Conservation (phyloP, 23 tunicate species). For the Phallusia fumigata region DNA sequence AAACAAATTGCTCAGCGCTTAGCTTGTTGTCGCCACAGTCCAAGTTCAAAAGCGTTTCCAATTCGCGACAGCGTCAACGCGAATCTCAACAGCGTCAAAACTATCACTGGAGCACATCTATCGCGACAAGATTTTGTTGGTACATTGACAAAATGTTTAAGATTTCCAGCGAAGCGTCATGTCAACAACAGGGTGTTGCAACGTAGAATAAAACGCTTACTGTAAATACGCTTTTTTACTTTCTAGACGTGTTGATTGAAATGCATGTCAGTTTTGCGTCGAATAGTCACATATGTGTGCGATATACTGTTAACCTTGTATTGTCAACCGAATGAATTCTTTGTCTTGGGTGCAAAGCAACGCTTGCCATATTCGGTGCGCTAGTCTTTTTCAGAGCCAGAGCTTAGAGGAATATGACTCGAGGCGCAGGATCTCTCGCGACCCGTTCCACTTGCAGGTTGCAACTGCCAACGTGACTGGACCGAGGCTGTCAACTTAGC, state of each 20-base stretch:
- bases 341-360: too few species aligned
- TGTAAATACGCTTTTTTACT: too few species aligned
- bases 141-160: neutral
- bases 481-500: neutral
- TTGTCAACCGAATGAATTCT: too few species aligned
- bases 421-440: neutral
- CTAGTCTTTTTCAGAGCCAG: neutral
- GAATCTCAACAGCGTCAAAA: neutral
- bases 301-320: too few species aligned
- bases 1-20: neutral
- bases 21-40: constrained; percentile 3
- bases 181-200: too few species aligned
- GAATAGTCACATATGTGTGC: too few species aligned
- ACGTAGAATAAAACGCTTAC: too few species aligned
- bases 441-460: too few species aligned
- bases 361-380: too few species aligned
- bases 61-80: neutral
- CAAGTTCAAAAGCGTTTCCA: neutral
- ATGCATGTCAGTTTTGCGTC: too few species aligned
- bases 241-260: too few species aligned
- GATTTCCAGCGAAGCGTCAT: too few species aligned
- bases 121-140: neutral
- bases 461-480: neutral
- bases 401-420: neutral
- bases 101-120: neutral